phyloP scores from a whole-genome alignment of 1,140 invertebrate genomes.

The Cotesia chilonis region DNA sequence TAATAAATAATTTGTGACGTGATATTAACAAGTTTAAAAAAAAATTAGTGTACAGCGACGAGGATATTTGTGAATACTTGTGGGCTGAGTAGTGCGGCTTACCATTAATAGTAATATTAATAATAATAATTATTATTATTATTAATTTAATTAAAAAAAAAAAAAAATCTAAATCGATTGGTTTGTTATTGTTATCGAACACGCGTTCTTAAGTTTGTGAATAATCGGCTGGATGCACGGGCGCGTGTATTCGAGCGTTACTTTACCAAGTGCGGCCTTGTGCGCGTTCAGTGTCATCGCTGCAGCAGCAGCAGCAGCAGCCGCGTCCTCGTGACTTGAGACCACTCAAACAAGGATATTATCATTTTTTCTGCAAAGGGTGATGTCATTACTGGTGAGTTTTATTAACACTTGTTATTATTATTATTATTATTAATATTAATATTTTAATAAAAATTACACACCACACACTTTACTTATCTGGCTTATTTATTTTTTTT shows the following conservation, averaged over 20 bases:
- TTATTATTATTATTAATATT: no score
- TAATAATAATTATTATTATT: not conserved
- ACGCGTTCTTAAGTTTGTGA: constrained; percentile 8
- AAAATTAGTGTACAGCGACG: not conserved
- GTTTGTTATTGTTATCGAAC: constrained; percentile 7
- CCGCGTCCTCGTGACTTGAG: constrained; percentile 37
- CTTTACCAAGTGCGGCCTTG: constrained; percentile 33
- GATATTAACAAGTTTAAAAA: constrained; percentile 12
- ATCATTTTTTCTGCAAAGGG: constrained; percentile 56
- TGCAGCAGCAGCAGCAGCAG: constrained; percentile 8
- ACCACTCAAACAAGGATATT: constrained; percentile 40
- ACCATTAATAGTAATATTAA: not conserved
- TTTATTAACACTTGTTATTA: not conserved
- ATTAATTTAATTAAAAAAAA: not conserved
- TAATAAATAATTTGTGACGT: constrained; percentile 7
- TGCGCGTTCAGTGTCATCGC: constrained; percentile 24
- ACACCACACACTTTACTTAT: no score
- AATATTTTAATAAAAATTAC: no score
- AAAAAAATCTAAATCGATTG: not conserved
- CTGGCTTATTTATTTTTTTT: not conserved
- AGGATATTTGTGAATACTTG: constrained; percentile 10
- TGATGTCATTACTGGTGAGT: constrained; percentile 65
- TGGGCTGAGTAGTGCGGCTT: not conserved
- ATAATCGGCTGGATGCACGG: constrained; percentile 35
- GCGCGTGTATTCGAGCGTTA: constrained; percentile 33